Evolutionary conservation across 2,888 invertebrate genomes (phyloP), one percentile per base, ranked within the genome.

Genomic region (Erebia palarica): DNA sequence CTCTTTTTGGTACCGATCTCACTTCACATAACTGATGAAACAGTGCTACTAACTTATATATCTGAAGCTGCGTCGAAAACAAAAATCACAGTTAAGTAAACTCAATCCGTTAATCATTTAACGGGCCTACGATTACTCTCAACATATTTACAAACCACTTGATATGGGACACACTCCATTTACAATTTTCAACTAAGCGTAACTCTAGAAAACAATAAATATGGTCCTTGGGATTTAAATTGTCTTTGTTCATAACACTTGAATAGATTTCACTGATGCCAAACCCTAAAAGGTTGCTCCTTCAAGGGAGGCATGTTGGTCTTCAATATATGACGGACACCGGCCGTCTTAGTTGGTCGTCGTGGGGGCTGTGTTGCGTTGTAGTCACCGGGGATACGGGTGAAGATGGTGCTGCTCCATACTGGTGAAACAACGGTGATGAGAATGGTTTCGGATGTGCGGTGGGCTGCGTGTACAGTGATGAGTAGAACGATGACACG

Each of bases 301-400:
- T 85, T 90, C 86, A 91, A 87, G 91, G 88, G 82, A 92, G 89
- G 87, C 86, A 84, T 72, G 88, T 85, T 81, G 91, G 91, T 82
- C 91, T 92, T 92, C 95, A 96, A 92, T 95, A 96, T 90, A 96
- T 95, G 79, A 96, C 96, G 72, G 96, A 94, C 53, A 96, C 95
- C 0, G 96, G 95, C 89, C 96, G 94, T 82, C 96, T 88, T 5
- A 96, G 93, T 81, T 95, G 94, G 79, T 94, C 94, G 76, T 94
- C 94, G 77, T 94, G 88, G 0, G 93, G 92, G 86, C 92, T 92
- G 86, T 92, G 92, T 80, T 90, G 91, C 67, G 85, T 86, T 61
- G 90, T 86, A 10, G 90, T 89, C 51, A 89, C 91, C 1, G 94
- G 94, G 0, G 89, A 93, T 65, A 89, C 89, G 1, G 92, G 90